Percentiles rank a stretch among this genome's conserved stretches.
Evolutionary conservation across 2,888 invertebrate genomes (phyloP).

Genomic region (Diplazon laetatorius): DNA sequence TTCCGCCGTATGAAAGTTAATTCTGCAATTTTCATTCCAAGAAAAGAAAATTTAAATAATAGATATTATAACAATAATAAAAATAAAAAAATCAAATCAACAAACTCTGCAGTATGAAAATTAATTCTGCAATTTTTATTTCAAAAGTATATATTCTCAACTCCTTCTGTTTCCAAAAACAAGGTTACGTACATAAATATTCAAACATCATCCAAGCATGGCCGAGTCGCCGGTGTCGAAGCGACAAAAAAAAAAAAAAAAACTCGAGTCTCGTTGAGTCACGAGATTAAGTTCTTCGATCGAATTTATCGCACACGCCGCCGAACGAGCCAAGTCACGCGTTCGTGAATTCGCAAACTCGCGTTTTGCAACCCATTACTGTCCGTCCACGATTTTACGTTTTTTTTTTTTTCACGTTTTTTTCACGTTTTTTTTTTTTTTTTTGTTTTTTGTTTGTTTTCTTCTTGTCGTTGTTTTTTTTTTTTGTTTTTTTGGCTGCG

Average conservation of each 20-base stretch:
- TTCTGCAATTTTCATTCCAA: no score
- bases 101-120: no score
- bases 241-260: neutral
- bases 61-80: no score
- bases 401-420: constrained; percentile 6
- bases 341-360: constrained; percentile 18
- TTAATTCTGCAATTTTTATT: no score
- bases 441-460: neutral
- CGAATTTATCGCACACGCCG: constrained; percentile 27
- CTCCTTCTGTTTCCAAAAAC: no score
- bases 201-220: neutral
- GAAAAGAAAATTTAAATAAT: no score
- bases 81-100: no score
- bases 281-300: constrained; percentile 24
- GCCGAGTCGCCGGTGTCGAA: no score
- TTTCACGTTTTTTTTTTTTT: neutral
- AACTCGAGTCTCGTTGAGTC: constrained; percentile 8
- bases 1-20: no score
- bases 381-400: neutral
- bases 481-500: neutral
- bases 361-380: constrained; percentile 43
- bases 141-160: no score
- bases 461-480: no score
- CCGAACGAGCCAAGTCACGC: constrained; percentile 28
- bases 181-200: no score